A percentile compares a stretch with the other conserved stretches of the same genome.
Conservation (phyloP, 2,797 vertebrate species). For the Orestias chungarensis region DNA sequence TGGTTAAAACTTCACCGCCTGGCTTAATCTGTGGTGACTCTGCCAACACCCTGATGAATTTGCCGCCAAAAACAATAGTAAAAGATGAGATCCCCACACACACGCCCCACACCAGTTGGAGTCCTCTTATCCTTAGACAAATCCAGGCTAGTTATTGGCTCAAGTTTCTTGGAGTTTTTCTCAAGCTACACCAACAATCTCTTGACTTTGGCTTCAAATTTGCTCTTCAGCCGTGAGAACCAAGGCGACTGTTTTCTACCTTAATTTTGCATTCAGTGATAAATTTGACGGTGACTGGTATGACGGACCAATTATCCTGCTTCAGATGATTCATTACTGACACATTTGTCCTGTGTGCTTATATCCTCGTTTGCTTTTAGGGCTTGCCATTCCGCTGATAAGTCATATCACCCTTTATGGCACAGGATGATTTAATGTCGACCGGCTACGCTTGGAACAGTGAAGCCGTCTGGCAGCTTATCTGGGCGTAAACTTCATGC, state of each 20-base stretch:
- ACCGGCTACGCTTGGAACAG: slow-evolving; percentile 17
- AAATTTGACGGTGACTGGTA: background rate
- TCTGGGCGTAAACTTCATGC: slow-evolving; percentile 5
- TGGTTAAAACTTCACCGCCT: background rate
- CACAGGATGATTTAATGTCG: slow-evolving; percentile 39
- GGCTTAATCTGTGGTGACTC: background rate
- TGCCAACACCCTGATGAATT: background rate
- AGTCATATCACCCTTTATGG: slow-evolving; percentile 39
- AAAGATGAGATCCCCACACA: background rate
- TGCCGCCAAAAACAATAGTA: slow-evolving; percentile 1
- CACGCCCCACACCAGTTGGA: too few relatives aligned
- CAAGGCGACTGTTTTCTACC: background rate
- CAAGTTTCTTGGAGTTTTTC: background rate
- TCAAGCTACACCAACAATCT: slow-evolving; percentile 1
- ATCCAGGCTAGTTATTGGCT: background rate
- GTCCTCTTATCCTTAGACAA: background rate
- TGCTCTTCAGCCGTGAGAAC: background rate
- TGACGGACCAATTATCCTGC: background rate
- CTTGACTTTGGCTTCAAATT: background rate
- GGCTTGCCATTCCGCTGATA: slow-evolving; percentile 39
- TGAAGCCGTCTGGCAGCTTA: slow-evolving; percentile 42
- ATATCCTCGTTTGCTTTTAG: slow-evolving; percentile 51
- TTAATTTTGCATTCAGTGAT: background rate
- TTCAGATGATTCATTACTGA: slow-evolving; percentile 24
- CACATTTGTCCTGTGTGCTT: background rate